Evolutionary conservation across 2,113 vertebrate species (phyloP).

Genomic region (Potamarius usumacintae): DNA sequence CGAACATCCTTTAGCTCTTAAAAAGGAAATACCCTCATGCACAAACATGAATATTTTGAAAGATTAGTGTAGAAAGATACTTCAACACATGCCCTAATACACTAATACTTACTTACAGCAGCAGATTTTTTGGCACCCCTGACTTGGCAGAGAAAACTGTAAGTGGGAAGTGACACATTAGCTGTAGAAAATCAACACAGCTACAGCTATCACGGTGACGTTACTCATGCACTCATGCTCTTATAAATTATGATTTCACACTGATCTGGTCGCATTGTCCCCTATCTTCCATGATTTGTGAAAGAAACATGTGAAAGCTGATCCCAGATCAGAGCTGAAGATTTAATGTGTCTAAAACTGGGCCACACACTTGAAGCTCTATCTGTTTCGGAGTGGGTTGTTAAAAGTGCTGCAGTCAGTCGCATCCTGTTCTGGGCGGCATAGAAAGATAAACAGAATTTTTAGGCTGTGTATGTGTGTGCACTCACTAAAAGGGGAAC

Average conservation of each 20-base stretch:
- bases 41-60: not conserved
- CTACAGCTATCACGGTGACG: not conserved
- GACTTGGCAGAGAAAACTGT: conserved; percentile 10
- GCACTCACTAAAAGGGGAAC: conserved; percentile 40
- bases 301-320: not conserved
- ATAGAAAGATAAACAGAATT: conserved; percentile 51
- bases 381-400: conserved; percentile 32
- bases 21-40: not conserved
- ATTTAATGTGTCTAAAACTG: conserved; percentile 19
- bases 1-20: not conserved
- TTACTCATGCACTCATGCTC: not conserved
- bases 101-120: not conserved
- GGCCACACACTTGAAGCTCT: conserved; percentile 36
- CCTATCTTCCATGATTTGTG: not conserved
- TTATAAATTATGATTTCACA: not conserved
- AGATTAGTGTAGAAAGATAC: not conserved
- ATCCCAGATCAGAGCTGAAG: not conserved
- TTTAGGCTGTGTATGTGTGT: conserved; percentile 42
- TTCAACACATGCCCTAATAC: not conserved
- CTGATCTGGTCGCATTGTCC: not conserved
- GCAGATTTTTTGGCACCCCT: conserved; percentile 18
- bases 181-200: not conserved
- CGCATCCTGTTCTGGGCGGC: conserved; percentile 36
- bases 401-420: conserved; percentile 40
- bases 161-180: conserved; percentile 15